Conservation (phyloP, 1,140 invertebrate species). For the Drosophila santomea region DNA sequence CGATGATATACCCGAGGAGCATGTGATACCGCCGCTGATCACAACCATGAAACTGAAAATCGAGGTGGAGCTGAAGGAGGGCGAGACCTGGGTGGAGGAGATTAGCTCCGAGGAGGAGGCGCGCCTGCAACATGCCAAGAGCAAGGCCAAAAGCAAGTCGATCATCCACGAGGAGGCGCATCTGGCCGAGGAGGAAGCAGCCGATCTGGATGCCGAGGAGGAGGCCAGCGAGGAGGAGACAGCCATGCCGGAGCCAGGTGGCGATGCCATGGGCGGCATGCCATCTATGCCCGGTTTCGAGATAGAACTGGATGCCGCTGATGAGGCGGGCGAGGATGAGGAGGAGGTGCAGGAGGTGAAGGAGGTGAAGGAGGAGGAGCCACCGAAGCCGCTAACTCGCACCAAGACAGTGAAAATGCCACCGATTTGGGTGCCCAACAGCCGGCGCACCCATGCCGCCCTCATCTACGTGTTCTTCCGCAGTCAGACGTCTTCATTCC, state of each 20-base stretch:
- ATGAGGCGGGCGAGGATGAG: constrained; percentile 53
- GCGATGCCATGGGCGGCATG: constrained; percentile 10
- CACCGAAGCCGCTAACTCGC: constrained; percentile 39
- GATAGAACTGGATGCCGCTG: constrained; percentile 46
- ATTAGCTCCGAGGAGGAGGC: constrained; percentile 68
- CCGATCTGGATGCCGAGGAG: constrained; percentile 53
- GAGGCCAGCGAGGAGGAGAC: constrained; percentile 61
- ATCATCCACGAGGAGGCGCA: constrained; percentile 29
- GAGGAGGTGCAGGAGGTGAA: constrained; percentile 38
- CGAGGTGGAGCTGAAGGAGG: constrained; percentile 70
- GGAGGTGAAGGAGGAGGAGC: constrained; percentile 57
- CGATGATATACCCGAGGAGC: constrained; percentile 51
- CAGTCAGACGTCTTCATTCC: constrained; percentile 84
- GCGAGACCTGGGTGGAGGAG: constrained; percentile 60
- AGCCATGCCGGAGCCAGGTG: constrained; percentile 1
- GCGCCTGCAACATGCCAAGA: constrained; percentile 18
- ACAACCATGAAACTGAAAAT: constrained; percentile 62
- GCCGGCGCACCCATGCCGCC: constrained; percentile 86
- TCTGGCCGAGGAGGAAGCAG: constrained; percentile 33
- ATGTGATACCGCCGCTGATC: constrained; percentile 59
- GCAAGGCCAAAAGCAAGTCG: constrained; percentile 31
- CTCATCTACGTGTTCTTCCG: constrained; percentile 87
- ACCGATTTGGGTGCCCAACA: constrained; percentile 87
- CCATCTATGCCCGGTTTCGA: constrained; percentile 42
- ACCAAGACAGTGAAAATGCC: constrained; percentile 83